A percentile compares a stretch with the other conserved stretches of the same genome.
These are phyloP conservation scores for Neotoxoptera formosana DNA, from an alignment of 1,140 invertebrate species.

Conservation along the genomic window DNA sequence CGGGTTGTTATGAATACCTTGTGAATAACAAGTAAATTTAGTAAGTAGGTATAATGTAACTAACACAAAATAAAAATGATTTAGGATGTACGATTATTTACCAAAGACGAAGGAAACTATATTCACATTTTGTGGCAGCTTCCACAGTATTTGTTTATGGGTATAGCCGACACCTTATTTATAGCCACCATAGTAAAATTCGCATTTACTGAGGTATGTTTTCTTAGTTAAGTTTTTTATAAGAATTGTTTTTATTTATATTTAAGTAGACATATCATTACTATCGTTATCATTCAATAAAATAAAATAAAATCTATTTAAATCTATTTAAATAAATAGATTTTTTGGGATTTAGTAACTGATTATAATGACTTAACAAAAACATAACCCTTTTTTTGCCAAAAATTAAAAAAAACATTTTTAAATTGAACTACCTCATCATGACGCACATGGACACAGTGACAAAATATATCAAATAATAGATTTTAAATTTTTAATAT, in stretches of 20 bases:
- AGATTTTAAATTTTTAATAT: not conserved
- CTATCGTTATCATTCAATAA: not conserved
- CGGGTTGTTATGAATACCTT: not conserved
- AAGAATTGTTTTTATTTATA: not conserved
- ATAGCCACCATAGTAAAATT: constrained; percentile 73
- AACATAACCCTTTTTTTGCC: not conserved
- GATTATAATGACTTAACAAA: too few relatives aligned
- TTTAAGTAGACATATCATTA: not conserved
- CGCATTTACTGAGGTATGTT: constrained; percentile 71
- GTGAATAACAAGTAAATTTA: not conserved
- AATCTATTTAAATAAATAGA: not conserved
- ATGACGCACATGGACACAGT: not conserved
- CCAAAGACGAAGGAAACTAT: constrained; percentile 62
- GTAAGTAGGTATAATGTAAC: not conserved
- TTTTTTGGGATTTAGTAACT: too few relatives aligned
- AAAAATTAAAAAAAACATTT: not conserved
- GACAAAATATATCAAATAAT: not conserved
- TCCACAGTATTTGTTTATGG: constrained; percentile 73
- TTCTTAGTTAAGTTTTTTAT: not conserved
- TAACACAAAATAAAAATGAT: not conserved
- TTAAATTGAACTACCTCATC: not conserved
- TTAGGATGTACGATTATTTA: constrained; percentile 19
- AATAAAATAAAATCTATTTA: not conserved
- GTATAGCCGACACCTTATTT: constrained; percentile 72
- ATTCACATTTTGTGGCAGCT: constrained; percentile 70